Evolutionary conservation across 2,113 vertebrate species (phyloP).

Genomic region (Psilopogon haemacephalus): DNA sequence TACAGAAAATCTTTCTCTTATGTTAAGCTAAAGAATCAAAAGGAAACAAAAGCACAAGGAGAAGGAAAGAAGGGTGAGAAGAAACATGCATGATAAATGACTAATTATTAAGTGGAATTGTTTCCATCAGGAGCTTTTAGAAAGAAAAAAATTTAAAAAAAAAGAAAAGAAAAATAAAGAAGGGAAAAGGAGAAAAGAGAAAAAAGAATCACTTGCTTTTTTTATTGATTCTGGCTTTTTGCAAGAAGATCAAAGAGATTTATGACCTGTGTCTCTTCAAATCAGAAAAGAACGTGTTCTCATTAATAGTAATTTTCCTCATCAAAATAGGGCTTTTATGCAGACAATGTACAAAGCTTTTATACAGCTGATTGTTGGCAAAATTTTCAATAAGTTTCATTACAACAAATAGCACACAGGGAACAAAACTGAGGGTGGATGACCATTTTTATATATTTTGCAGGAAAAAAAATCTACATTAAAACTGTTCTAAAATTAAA

Average conservation of each 20-base stretch:
- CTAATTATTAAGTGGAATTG: conserved; percentile 72
- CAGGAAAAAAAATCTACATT: not conserved
- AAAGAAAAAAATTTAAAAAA: not conserved
- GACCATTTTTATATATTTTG: not conserved
- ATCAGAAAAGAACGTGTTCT: conserved; percentile 73
- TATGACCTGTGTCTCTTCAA: conserved; percentile 78
- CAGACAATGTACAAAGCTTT: conserved; percentile 69
- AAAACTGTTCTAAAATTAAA: not conserved
- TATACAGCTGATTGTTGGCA: conserved; percentile 62
- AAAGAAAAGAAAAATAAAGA: too few species aligned
- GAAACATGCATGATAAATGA: conserved; percentile 70
- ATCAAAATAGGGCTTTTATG: conserved; percentile 74
- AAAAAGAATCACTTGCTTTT: conserved; percentile 48
- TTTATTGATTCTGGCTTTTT: conserved; percentile 65
- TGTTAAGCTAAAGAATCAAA: conserved; percentile 13
- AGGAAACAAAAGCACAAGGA: conserved; percentile 36
- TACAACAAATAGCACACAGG: not conserved
- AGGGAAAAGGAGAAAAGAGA: too few species aligned
- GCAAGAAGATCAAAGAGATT: conserved; percentile 79
- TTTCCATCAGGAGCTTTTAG: conserved; percentile 70
- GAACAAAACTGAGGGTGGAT: not conserved
- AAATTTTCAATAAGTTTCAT: conserved; percentile 62
- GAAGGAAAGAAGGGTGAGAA: not conserved
- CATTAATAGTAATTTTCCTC: conserved; percentile 81
- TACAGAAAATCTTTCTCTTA: conserved; percentile 9